Conservation (phyloP, 2,888 invertebrate species). For the Reticulitermes lucifugus region DNA sequence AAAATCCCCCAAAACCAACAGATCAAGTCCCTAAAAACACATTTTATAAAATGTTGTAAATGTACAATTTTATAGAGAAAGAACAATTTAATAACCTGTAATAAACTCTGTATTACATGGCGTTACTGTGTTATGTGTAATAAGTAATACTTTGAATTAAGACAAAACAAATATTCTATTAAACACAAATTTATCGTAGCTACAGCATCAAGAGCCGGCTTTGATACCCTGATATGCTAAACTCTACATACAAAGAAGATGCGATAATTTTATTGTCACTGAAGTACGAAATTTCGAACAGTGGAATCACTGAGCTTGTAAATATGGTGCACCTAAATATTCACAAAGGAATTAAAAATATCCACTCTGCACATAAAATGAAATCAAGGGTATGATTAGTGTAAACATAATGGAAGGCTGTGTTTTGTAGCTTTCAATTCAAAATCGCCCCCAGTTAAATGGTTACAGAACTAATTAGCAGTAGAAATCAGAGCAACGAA, state of each 20-base stretch:
- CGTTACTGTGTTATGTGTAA: no score
- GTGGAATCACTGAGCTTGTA: neutral
- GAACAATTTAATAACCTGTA: no score
- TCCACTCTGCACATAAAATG: neutral
- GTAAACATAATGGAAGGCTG: neutral
- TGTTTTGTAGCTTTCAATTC: neutral
- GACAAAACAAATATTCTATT: no score
- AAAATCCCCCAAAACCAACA: no score
- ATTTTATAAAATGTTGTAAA: no score
- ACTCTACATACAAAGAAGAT: neutral
- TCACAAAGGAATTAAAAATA: slow-evolving; percentile 27
- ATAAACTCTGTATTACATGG: no score
- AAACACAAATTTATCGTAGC: no score
- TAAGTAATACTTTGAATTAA: no score
- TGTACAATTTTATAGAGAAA: no score
- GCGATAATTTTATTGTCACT: neutral
- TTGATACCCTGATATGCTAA: no score
- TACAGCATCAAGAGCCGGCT: no score
- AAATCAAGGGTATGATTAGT: slow-evolving; percentile 11
- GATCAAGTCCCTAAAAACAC: no score
- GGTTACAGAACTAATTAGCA: neutral
- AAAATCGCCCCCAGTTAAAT: neutral
- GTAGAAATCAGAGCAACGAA: neutral
- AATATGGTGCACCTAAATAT: slow-evolving; percentile 18
- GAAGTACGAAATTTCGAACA: neutral